Evolutionary conservation across 2,797 vertebrate species (phyloP).

Genomic region (Nasua narica): DNA sequence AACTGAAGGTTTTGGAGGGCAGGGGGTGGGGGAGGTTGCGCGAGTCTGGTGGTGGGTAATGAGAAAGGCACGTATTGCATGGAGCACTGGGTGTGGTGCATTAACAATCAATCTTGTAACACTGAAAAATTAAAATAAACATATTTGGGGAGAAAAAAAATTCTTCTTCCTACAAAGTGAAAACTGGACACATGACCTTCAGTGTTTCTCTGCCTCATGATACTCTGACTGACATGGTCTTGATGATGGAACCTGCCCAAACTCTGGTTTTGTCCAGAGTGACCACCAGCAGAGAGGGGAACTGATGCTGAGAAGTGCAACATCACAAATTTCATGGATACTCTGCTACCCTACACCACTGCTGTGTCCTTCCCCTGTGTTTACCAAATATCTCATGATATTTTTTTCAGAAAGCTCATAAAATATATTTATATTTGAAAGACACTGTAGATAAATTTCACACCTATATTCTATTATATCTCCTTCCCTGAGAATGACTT

Average conservation of each 20-base stretch:
- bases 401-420: conserved; percentile 12
- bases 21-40: no score
- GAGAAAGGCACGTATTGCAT: no score
- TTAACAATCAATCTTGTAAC: no score
- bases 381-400: neutral
- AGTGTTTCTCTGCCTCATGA: neutral
- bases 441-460: conserved; percentile 36
- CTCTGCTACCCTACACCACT: neutral
- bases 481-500: conserved; percentile 31
- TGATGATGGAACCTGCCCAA: neutral
- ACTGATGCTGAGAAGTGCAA: no score
- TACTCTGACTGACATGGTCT: neutral
- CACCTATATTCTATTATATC: neutral
- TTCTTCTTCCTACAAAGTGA: no score
- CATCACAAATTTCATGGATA: neutral
- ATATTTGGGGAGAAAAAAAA: no score
- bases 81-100: no score
- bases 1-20: no score
- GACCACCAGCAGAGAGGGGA: neutral
- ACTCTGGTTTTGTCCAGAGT: neutral
- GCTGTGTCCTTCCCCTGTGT: neutral
- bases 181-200: neutral
- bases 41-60: no score
- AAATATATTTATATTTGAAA: neutral
- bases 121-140: no score